Percentiles rank a stretch among this genome's conserved stretches.
These are phyloP conservation scores for Vidua macroura DNA, from an alignment of 2,113 vertebrate species.

Conservation along the genomic window DNA sequence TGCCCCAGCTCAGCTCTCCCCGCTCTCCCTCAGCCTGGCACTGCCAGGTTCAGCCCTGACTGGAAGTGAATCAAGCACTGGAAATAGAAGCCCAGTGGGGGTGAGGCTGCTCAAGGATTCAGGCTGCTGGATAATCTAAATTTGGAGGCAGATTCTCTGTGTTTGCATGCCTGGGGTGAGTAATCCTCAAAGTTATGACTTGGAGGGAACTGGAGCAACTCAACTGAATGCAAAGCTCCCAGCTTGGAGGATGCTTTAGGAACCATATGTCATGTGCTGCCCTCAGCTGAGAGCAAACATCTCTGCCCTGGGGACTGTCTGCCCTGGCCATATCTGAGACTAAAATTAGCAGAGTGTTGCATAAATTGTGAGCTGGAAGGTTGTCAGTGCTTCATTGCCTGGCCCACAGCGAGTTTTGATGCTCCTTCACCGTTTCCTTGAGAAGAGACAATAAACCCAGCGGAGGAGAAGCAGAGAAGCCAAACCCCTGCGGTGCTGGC, in stretches of 20 bases:
- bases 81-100: neutral
- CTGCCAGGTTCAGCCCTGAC: neutral
- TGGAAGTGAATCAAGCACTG: neutral
- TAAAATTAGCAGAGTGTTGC: neutral
- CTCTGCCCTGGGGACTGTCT: neutral
- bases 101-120: slow-evolving; percentile 13
- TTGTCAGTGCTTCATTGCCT: neutral
- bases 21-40: neutral
- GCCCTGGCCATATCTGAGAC: neutral
- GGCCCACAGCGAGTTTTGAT: neutral
- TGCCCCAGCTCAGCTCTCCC: no score
- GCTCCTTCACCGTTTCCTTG: neutral
- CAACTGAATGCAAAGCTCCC: slow-evolving; percentile 10
- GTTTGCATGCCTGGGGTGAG: slow-evolving; percentile 29
- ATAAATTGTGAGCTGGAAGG: neutral
- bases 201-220: slow-evolving; percentile 17
- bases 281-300: neutral
- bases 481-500: neutral
- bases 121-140: slow-evolving; percentile 18
- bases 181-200: slow-evolving; percentile 49
- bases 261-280: slow-evolving; percentile 21
- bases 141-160: neutral
- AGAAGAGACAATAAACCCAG: neutral
- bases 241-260: slow-evolving; percentile 9
- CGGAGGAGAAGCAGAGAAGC: neutral